A percentile compares a stretch with the other conserved stretches of the same genome.
Conservation (phyloP, 2,113 vertebrate genomes). For the Empidonax alnorum region DNA sequence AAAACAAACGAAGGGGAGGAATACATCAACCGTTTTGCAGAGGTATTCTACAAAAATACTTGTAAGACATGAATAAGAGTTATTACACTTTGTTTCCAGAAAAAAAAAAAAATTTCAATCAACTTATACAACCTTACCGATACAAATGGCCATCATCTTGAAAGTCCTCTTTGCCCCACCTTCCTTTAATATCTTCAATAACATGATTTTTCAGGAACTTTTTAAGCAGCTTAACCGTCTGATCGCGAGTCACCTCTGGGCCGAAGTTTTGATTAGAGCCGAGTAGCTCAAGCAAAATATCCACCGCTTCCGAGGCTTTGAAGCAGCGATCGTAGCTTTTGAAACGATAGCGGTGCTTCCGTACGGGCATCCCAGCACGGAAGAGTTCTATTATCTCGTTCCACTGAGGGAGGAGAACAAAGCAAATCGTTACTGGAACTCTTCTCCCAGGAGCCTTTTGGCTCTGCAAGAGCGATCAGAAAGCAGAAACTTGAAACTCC, state of each 20-base stretch:
- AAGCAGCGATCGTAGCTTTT: constrained; percentile 85
- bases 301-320: constrained; percentile 81
- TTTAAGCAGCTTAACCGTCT: constrained; percentile 83
- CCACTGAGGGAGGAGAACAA: constrained; percentile 75
- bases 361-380: constrained; percentile 81
- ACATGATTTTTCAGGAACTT: constrained; percentile 90
- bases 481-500: background rate
- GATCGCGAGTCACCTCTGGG: constrained; percentile 84
- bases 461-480: fast-evolving
- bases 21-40: background rate
- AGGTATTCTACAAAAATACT: background rate
- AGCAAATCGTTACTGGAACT: background rate
- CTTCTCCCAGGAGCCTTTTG: background rate
- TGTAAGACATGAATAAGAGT: background rate
- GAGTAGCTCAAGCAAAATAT: constrained; percentile 81
- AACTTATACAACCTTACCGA: constrained; percentile 58
- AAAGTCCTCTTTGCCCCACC: constrained; percentile 86
- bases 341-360: constrained; percentile 83
- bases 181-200: constrained; percentile 88
- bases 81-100: background rate
- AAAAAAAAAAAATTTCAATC: fast-evolving
- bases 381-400: constrained; percentile 87
- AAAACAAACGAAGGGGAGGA: background rate
- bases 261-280: constrained; percentile 85
- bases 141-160: constrained; percentile 84